Base-by-base conservation (phyloP, 2,888 invertebrate genomes). In the Tipula lateralis region DNA sequence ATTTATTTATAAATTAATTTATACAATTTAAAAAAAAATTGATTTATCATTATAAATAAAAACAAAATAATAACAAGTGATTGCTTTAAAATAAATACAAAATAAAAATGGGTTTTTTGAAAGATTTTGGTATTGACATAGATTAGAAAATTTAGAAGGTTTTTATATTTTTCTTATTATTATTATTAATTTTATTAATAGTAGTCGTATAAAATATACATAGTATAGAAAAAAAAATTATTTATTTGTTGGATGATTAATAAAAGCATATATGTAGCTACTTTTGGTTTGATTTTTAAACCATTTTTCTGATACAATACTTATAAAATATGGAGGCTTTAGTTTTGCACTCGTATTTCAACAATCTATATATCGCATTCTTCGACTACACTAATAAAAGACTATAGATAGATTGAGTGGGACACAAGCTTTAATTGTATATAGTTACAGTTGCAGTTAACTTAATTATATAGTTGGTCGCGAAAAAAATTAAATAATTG, bases 21-120 rank as follows among this genome's bases (percentile, higher is more conserved):
- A 66, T 66, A 66, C 66, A 66, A 66, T 66, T 66, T 66, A 24
- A 66, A 44, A 50, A n/a, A 66, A 66, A 66, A 66, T 66, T 66
- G 66, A 66, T 66, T 66, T 66, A 66, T 24, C 66, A 66, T 66
- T 66, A 66, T 24, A 66, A 66, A n/a, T 44, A 44, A 44, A 44
- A 44, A n/a, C 44, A 24, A 2, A 39, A 39, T 13, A 39, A 39
- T 13, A 39, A 1, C 39, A 4, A 66, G 24, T 66, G 66, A 24
- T 66, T 66, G 66, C 66, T 66, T 66, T 66, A 66, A 66, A 66
- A 66, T 66, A 66, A 66, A 66, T 66, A 24, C 66, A 66, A 66
- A 66, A 24, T 66, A 24, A 66, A 66, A 9, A 66, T 66, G 9
- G 66, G 66, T 24, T 66, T 66, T 66, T 24, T 24, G 12, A 66